These are phyloP conservation scores for Bucorvus abyssinicus DNA, from an alignment of 2,797 vertebrate species.

Conservation along the genomic window DNA sequence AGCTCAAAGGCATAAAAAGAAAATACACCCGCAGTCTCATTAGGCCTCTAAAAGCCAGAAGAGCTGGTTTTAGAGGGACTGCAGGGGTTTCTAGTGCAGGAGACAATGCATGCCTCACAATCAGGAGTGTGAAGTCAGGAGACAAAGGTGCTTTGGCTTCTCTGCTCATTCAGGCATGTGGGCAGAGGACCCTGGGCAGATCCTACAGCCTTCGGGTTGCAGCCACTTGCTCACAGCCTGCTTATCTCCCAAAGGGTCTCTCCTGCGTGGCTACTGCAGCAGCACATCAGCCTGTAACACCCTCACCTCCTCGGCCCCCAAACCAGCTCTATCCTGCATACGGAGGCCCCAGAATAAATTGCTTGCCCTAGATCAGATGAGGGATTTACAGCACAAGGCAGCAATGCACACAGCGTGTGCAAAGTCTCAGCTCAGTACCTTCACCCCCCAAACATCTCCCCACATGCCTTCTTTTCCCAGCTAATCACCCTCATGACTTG, in stretches of 20 bases:
- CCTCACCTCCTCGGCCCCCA: not conserved
- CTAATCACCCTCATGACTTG: not conserved
- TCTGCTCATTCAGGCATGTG: not conserved
- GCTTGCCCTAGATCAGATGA: not conserved
- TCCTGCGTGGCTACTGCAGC: not conserved
- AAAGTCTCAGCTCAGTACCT: not conserved
- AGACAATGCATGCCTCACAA: fast-evolving
- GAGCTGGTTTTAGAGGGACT: not conserved
- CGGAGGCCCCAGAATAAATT: not conserved
- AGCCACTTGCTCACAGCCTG: not conserved
- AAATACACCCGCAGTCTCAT: not conserved
- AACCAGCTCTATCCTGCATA: not conserved
- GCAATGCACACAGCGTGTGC: not conserved
- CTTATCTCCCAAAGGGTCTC: not conserved
- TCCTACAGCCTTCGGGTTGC: not conserved
- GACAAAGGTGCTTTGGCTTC: not conserved
- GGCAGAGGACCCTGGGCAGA: not conserved
- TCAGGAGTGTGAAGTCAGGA: not conserved
- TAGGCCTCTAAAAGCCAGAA: not conserved
- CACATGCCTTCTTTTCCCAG: not conserved
- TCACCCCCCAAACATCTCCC: not conserved
- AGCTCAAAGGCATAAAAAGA: not conserved
- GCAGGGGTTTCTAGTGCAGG: not conserved
- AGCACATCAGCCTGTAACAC: not conserved
- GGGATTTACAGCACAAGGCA: not conserved